Conservation (phyloP, 2,797 vertebrate species). For the Notoglanidium macrostoma region DNA sequence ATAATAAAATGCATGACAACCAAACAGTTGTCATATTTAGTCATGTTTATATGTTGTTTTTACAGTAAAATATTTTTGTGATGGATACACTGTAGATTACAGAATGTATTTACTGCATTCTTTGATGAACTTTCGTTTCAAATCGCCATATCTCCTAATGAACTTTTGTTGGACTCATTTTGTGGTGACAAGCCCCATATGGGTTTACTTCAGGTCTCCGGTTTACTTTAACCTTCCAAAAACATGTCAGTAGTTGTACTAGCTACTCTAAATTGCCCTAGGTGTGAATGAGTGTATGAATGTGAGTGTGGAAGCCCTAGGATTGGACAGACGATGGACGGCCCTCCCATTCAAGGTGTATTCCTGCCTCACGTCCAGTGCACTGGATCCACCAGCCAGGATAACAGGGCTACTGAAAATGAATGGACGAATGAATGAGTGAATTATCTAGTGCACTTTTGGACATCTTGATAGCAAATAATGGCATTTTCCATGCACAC, state of each 20-base stretch:
- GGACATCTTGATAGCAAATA: background rate
- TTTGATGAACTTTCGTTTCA: too few relatives aligned
- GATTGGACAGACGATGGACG: background rate
- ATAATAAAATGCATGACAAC: too few relatives aligned
- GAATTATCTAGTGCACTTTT: background rate
- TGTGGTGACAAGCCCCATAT: too few relatives aligned
- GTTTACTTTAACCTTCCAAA: background rate
- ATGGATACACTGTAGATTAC: too few relatives aligned
- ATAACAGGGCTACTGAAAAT: background rate
- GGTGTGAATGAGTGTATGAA: background rate
- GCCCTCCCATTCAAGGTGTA: background rate
- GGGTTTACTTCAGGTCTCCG: background rate
- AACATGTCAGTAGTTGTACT: background rate
- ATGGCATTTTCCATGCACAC: background rate
- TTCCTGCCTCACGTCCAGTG: background rate
- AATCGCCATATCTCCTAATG: too few relatives aligned
- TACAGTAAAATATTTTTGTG: too few relatives aligned
- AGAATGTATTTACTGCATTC: too few relatives aligned
- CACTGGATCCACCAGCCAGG: background rate
- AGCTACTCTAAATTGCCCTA: background rate
- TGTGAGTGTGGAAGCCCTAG: background rate
- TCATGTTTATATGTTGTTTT: too few relatives aligned
- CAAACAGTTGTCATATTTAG: too few relatives aligned
- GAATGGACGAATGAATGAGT: background rate
- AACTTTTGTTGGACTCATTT: too few relatives aligned